Base-by-base conservation (phyloP, 2,113 vertebrate species). In the Lophotis ruficrista region DNA sequence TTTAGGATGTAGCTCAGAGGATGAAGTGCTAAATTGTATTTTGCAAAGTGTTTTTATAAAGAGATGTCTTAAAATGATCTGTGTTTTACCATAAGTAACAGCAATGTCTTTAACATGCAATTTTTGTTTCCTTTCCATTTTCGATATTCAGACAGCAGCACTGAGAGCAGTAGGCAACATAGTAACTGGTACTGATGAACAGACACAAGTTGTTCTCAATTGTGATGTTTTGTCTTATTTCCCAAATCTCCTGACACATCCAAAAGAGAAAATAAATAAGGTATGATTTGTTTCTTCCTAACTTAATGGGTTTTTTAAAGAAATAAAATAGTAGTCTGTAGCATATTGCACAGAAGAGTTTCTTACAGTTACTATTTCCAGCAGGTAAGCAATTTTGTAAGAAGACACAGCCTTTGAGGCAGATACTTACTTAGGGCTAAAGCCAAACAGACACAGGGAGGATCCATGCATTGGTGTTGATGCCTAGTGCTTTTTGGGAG, bases 251-350 rank as follows among this genome's bases (percentile, higher is more conserved):
- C 98, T 99, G 95, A 99, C 99, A 73, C 99, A 99, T 96, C 99
- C 99, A 53, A 99, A 99, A 98, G 99, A 99, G 97, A 99, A 99
- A 98, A 99, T 99, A 96, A 99, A 99, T 97, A 99, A 99, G 99
- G 99, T 99, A 97, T 48, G 38, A 57, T 80, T 94, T 82, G 28
- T 53, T 96, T 93, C 65, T 87, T 61, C 61, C 14, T 45, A 57
- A 30, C 28, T 50, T 81, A 38, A 53, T 89, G 5, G 18, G 71
- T 58, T 76, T 73, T 22, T 61, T 83, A 28, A 76, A 75, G 48
- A 91, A 89, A 81, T 64, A n/a, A 48, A 87, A 19, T 60, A 56
- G 38, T 65, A 72, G 14, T 37, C 57, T 85, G 28, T 76, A 58
- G 43, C 45, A 14, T 53, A 33, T 51, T 60, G 41, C 41, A 16